These are phyloP conservation scores for Holothuria glaberrima DNA, from an alignment of 35 echinoderm and acorn worm genomes.

Conservation along the genomic window DNA sequence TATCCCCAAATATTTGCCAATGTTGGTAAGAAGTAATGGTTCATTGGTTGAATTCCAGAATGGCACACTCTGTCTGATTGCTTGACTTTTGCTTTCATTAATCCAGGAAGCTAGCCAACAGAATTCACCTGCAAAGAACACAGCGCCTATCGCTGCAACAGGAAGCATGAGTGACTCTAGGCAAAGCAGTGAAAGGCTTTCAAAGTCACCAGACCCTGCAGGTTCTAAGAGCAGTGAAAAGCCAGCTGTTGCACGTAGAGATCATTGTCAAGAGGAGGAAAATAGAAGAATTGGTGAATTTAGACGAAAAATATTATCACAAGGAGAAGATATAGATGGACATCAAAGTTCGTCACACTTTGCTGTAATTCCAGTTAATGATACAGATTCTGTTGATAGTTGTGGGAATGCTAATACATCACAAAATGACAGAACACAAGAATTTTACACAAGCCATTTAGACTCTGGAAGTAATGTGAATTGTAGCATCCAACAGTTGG, in stretches of 20 bases:
- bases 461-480: not conserved
- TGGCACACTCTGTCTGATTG: slow-evolving; percentile 12
- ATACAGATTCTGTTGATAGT: not conserved
- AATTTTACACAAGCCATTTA: not conserved
- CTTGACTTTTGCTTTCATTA: slow-evolving; percentile 21
- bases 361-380: not conserved
- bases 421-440: not conserved
- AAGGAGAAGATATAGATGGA: not conserved
- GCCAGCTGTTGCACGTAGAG: not conserved
- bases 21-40: too few species aligned
- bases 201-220: not conserved
- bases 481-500: not conserved
- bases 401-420: not conserved
- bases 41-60: not conserved
- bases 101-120: slow-evolving; percentile 18
- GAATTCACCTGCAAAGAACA: not conserved
- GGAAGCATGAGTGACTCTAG: slow-evolving; percentile 3
- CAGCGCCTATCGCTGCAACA: not conserved
- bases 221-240: not conserved
- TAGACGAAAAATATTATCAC: not conserved
- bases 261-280: not conserved
- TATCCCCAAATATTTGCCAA: too few species aligned
- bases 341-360: not conserved
- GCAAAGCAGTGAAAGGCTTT: not conserved
- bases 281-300: not conserved